Conservation (phyloP, 2,888 invertebrate genomes). For the Drosophila rellima region DNA sequence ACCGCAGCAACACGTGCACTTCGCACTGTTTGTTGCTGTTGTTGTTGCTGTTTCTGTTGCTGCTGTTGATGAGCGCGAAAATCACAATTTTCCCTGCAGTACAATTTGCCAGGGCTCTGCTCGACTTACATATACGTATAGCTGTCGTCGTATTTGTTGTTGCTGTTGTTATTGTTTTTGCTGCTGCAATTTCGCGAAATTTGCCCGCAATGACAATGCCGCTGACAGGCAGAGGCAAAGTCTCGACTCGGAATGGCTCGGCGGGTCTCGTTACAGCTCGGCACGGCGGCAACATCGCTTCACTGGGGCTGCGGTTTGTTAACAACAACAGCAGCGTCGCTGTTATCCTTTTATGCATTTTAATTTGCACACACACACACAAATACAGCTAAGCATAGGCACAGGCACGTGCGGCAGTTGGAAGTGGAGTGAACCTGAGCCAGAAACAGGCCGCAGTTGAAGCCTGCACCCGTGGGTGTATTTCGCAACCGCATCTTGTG, state of each 20-base stretch:
- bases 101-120: slow-evolving; percentile 68
- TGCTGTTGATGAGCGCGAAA: slow-evolving; percentile 75
- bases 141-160: slow-evolving; percentile 18
- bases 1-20: slow-evolving; percentile 67
- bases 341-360: slow-evolving; percentile 81
- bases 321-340: slow-evolving; percentile 56
- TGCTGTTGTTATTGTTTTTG: slow-evolving; percentile 32
- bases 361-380: slow-evolving; percentile 64
- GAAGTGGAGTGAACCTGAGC: slow-evolving; percentile 20
- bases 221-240: slow-evolving; percentile 50
- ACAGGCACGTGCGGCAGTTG: slow-evolving; percentile 55
- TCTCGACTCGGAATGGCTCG: slow-evolving; percentile 13
- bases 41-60: slow-evolving; percentile 38
- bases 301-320: slow-evolving; percentile 61
- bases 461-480: slow-evolving; percentile 70
- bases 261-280: neutral
- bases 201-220: slow-evolving; percentile 66
- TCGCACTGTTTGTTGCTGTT: slow-evolving; percentile 35
- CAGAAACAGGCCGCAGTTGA: slow-evolving; percentile 8
- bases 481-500: slow-evolving; percentile 49
- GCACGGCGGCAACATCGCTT: slow-evolving; percentile 37
- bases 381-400: slow-evolving; percentile 40
- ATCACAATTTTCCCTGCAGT: slow-evolving; percentile 80
- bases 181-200: slow-evolving; percentile 68
- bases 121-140: slow-evolving; percentile 37